Evolutionary conservation across 1,140 invertebrate genomes (phyloP).

Genomic region (Dinothrombium tinctorium): DNA sequence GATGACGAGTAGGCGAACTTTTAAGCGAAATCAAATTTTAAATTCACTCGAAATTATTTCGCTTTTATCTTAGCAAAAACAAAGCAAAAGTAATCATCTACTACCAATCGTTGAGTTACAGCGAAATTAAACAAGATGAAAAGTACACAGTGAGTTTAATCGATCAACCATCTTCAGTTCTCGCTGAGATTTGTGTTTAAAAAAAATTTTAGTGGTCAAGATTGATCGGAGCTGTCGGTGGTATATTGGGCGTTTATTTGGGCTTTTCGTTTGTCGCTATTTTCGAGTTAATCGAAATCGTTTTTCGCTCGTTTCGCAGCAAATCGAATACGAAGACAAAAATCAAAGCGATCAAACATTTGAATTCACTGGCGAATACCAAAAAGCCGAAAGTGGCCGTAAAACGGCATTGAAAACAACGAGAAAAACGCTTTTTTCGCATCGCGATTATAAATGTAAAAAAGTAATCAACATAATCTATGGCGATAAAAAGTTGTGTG

Average conservation of each 20-base stretch:
- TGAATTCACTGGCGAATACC: too few species aligned
- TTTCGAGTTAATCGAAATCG: slow-evolving; percentile 9
- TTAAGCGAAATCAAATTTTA: neutral
- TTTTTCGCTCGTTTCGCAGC: neutral
- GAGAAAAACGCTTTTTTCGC: too few species aligned
- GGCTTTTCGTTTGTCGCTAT: slow-evolving; percentile 10
- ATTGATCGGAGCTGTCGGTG: slow-evolving; percentile 9
- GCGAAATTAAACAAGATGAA: slow-evolving; percentile 8
- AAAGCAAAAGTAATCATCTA: slow-evolving; percentile 9
- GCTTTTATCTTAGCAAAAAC: slow-evolving; percentile 6
- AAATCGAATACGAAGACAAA: neutral
- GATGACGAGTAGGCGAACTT: neutral
- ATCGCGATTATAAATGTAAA: too few species aligned
- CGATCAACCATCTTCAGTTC: neutral
- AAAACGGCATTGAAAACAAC: too few species aligned
- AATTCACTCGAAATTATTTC: neutral
- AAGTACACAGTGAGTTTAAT: slow-evolving; percentile 10
- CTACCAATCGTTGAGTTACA: slow-evolving; percentile 10
- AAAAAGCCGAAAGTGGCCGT: too few species aligned
- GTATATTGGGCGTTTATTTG: slow-evolving; percentile 10
- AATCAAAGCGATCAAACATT: too few species aligned
- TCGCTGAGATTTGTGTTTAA: neutral
- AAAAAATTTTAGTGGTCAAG: neutral
- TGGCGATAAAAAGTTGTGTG: too few species aligned
- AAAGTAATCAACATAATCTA: too few species aligned